Evolutionary conservation across 2,888 invertebrate genomes (phyloP), one percentile per base, ranked within the genome.

Genomic region (Pheosia tremula): DNA sequence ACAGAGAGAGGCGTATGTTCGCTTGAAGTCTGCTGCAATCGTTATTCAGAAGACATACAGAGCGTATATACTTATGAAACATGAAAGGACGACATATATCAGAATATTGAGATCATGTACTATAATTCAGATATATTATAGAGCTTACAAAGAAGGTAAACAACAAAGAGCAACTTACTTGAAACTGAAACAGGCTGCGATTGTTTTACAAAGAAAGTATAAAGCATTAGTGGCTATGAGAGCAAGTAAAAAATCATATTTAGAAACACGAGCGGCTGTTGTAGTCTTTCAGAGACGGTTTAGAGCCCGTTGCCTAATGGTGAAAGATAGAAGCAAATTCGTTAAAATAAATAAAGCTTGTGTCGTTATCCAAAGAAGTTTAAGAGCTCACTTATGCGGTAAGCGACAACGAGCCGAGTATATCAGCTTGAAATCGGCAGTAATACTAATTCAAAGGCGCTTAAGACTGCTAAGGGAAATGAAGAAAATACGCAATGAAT

Each of bases 101-200:
- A 72, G 72, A 13, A 76, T 86, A 45, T 82, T 86, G 68, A 81
- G 80, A 57, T 84, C 94, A 0, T 85, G 83, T 56, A 68, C 83
- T 37, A 61, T 73, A 7, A 88, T 95, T 55, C 95, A 95, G 76
- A 82, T 75, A 61, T 77, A 74, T 55, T 94, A 89, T 67, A 86
- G 83, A 77, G 83, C 86, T 0, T 82, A 79, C 62, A 68, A 71
- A 59, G 58, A 68, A 39, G 88, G 78, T 66, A 85, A 73, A 60
- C 73, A 69, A 39, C 78, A 86, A 65, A 83, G 88, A 52, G 68
- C 79, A 53, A 63, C 79, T 24, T 94, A 86, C 72, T 68, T 90
- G 39, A 61, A 80, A 58, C 62, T 86, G 37, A 91, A 83, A 69
- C 58, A 67, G 4, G 70, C 87, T 0, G 67, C 81, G 24, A 56